phyloP scores from a whole-genome alignment of 2,888 invertebrate genomes.

The Apamea anceps region DNA sequence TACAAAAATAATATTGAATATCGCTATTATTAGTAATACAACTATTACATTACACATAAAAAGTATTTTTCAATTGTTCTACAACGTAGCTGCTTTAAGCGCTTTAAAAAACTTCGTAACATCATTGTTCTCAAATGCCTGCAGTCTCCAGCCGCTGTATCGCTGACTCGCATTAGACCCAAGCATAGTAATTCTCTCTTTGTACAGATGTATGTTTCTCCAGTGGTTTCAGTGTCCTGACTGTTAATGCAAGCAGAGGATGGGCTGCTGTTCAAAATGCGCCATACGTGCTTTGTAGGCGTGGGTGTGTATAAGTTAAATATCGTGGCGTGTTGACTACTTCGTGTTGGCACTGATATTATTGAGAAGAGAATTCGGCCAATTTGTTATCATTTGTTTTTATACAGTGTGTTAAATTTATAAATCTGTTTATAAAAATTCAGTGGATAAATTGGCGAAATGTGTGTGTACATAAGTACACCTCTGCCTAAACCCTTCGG shows the following conservation, averaged over 20 bases:
- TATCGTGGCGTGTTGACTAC: slow-evolving; percentile 43
- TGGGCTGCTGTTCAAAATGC: slow-evolving; percentile 69
- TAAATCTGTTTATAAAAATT: background rate
- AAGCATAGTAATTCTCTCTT: slow-evolving; percentile 43
- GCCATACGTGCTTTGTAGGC: slow-evolving; percentile 71
- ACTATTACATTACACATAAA: background rate
- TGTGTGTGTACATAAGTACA: background rate
- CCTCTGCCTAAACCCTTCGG: background rate
- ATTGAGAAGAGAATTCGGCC: background rate
- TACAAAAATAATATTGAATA: background rate
- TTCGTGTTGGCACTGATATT: background rate
- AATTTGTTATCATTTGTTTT: background rate
- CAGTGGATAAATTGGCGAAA: background rate
- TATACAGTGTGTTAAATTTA: background rate
- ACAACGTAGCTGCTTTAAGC: slow-evolving; percentile 2
- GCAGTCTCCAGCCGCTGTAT: slow-evolving; percentile 19
- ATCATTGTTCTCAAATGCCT: background rate
- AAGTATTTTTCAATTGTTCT: background rate
- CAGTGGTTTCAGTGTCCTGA: slow-evolving; percentile 23
- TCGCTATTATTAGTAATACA: no score
- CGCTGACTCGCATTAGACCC: slow-evolving; percentile 65
- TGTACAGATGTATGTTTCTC: slow-evolving; percentile 48
- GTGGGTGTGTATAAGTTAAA: slow-evolving; percentile 64
- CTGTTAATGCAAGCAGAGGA: slow-evolving; percentile 71
- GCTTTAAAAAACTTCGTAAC: background rate